Evolutionary conservation across 1,140 invertebrate genomes (phyloP), one percentile per base, ranked within the genome.

Genomic region (Cepaea nemoralis): DNA sequence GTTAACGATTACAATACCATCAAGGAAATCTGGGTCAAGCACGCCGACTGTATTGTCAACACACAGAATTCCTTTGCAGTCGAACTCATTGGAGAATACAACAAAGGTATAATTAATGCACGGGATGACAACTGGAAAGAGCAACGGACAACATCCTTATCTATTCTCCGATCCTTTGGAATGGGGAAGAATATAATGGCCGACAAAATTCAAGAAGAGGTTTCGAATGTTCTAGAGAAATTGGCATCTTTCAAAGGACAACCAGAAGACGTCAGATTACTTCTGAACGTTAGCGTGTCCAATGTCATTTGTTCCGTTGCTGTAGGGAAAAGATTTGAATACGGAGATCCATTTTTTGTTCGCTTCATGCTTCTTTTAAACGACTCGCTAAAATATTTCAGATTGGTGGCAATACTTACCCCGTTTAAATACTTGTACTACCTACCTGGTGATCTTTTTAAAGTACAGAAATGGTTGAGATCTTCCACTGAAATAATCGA

Each of bases 401-500:
- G 8, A 12, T 5, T 5, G 2, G n/a, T 40, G 12, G 16, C 31
- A n/a, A 16, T 70, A 10, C 12, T 35, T 70, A 35, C 67, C 6
- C 33, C 67, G 8, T 70, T 70, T 16, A 37, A 70, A 37, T 16
- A 37, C 8, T 16, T 35, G 2, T 37, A 14, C 55, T 59, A 59
- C 55, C 8, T 85, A 19, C 84, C 84, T 24, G 82, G 84, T 0
- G 84, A 85, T 77, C 16, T 55, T 14, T 83, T 85, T 40, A 67
- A 82, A 3, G 35, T 73, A 48, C 77, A 82, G 48, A 50, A 24
- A 40, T 66, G 40, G 33, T 19, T 24, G 27, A 70, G 19, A 37
- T 19, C 39, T 35, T 12, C 8, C 14, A 8, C 3, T 2, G 67
- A 70, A 37, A 19, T 70, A 5, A 70, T 33, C 31, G 39, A 37